These are phyloP conservation scores for Dione juno DNA, from an alignment of 2,888 invertebrate species.

Conservation along the genomic window DNA sequence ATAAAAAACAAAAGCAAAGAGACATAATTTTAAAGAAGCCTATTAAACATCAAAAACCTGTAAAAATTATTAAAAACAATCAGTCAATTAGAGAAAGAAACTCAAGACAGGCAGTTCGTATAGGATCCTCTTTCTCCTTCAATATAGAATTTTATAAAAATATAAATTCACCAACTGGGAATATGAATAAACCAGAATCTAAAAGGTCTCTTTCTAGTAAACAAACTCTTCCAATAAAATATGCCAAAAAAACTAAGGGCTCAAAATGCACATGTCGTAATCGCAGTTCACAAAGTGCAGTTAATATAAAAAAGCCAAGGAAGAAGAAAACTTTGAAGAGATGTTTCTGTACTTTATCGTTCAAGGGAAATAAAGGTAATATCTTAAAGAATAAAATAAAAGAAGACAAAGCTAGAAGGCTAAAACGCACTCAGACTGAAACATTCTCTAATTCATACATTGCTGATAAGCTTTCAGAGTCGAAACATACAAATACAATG, in stretches of 20 bases:
- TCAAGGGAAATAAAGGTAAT: slow-evolving; percentile 44
- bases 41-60: slow-evolving; percentile 19
- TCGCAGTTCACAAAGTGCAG: slow-evolving; percentile 28
- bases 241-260: slow-evolving; percentile 8
- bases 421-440: slow-evolving; percentile 20
- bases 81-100: slow-evolving; percentile 28
- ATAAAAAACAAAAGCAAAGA: slow-evolving; percentile 8
- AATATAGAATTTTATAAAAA: slow-evolving; percentile 55
- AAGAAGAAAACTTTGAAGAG: slow-evolving; percentile 49
- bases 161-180: slow-evolving; percentile 30
- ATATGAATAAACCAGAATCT: not conserved
- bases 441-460: not conserved
- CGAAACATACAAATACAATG: slow-evolving; percentile 20
- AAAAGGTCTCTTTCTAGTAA: slow-evolving; percentile 7
- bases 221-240: slow-evolving; percentile 4
- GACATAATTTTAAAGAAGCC: not conserved
- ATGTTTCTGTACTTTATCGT: slow-evolving; percentile 58
- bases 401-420: slow-evolving; percentile 12
- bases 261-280: slow-evolving; percentile 14
- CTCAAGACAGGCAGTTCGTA: slow-evolving; percentile 50
- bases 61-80: slow-evolving; percentile 2
- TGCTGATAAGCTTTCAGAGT: not conserved
- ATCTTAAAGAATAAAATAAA: slow-evolving; percentile 31
- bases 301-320: slow-evolving; percentile 24
- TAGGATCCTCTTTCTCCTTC: slow-evolving; percentile 55